A percentile compares a stretch with the other conserved stretches of the same genome.
phyloP scores from a whole-genome alignment of 1,140 invertebrate genomes.

The Neodiprion fabricii region DNA sequence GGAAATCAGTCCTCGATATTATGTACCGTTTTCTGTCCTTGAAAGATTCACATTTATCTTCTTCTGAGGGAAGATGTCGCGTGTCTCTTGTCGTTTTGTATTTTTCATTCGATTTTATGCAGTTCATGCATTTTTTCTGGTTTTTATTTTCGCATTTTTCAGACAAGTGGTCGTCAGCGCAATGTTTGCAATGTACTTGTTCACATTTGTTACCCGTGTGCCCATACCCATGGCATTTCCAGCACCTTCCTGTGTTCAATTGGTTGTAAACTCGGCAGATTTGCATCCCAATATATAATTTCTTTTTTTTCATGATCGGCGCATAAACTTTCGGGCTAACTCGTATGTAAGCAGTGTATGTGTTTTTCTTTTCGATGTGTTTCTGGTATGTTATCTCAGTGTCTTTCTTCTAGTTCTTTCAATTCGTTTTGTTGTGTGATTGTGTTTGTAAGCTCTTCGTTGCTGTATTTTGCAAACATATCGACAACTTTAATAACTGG shows the following conservation, averaged over 20 bases:
- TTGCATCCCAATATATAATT: not conserved
- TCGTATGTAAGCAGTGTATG: not conserved
- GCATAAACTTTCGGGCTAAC: not conserved
- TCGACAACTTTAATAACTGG: not conserved
- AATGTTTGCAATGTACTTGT: not conserved
- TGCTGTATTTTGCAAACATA: not conserved
- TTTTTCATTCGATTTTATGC: not conserved
- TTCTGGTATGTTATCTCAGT: not conserved
- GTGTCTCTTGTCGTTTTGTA: not conserved
- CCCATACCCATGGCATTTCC: not conserved
- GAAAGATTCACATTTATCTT: not conserved
- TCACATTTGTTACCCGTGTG: not conserved
- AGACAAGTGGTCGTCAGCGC: not conserved
- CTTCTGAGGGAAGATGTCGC: not conserved
- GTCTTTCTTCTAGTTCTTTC: not conserved
- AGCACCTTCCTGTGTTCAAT: not conserved
- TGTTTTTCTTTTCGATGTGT: not conserved
- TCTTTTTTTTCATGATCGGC: not conserved
- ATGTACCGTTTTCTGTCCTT: not conserved
- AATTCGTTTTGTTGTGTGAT: not conserved
- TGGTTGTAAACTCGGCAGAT: not conserved
- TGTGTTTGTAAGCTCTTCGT: not conserved
- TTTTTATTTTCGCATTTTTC: no score
- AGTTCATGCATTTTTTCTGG: not conserved
- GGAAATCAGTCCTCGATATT: not conserved